These are phyloP conservation scores for Melanerpes aurifrons DNA, from an alignment of 2,113 vertebrate genomes.

Conservation along the genomic window DNA sequence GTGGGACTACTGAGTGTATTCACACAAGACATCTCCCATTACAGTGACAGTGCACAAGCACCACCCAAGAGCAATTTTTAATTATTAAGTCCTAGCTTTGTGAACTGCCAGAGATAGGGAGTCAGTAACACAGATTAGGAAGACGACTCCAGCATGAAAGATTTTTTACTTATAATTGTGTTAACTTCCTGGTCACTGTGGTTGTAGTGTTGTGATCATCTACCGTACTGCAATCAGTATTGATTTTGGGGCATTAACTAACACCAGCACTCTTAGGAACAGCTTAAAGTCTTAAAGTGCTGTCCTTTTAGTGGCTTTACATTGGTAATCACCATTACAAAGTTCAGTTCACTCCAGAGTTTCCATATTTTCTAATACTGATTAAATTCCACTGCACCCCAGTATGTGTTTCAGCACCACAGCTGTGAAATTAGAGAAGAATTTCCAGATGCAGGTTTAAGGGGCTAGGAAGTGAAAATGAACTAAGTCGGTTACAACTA, in stretches of 20 bases:
- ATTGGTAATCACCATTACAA: neutral
- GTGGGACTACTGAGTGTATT: neutral
- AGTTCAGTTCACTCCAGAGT: neutral
- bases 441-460: conserved; percentile 68
- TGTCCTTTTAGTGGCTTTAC: neutral
- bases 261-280: neutral
- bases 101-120: neutral
- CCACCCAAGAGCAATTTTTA: neutral
- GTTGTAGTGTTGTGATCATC: neutral
- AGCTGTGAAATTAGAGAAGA: conserved; percentile 63
- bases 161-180: neutral
- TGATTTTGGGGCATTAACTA: neutral
- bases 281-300: neutral
- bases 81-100: neutral
- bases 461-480: conserved; percentile 57
- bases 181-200: neutral
- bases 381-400: neutral
- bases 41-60: neutral
- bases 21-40: neutral
- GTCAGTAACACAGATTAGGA: neutral
- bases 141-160: neutral
- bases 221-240: neutral
- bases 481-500: conserved; percentile 55
- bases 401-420: conserved; percentile 28
- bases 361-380: neutral